Conservation (phyloP, 1,140 invertebrate genomes). For the Trachymyrmex septentrionalis region DNA sequence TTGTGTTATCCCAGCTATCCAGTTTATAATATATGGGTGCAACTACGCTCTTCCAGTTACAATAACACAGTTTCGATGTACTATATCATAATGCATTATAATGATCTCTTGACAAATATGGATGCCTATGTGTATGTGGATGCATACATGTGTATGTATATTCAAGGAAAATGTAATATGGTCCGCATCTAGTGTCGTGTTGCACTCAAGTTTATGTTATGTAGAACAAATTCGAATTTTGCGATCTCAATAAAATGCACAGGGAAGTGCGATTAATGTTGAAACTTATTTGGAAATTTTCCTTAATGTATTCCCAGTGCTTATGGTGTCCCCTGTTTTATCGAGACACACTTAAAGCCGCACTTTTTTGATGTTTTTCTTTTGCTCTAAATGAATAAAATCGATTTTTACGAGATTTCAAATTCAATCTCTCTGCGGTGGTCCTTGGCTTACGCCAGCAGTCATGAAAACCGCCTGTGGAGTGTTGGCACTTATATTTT, state of each 20-base stretch:
- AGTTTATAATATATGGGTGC: slow-evolving; percentile 52
- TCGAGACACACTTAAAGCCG: not conserved
- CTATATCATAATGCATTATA: slow-evolving; percentile 63
- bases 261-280: slow-evolving; percentile 14
- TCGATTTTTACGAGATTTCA: slow-evolving; percentile 31
- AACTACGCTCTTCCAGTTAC: slow-evolving; percentile 48
- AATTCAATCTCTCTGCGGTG: slow-evolving; percentile 13
- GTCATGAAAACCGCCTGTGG: not conserved
- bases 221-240: slow-evolving; percentile 21
- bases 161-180: not conserved
- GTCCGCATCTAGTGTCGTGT: not conserved
- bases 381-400: slow-evolving; percentile 36
- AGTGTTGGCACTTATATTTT: not conserved
- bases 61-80: slow-evolving; percentile 56
- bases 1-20: slow-evolving; percentile 49
- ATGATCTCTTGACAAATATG: slow-evolving; percentile 59
- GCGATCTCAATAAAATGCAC: not conserved
- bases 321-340: not conserved
- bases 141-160: not conserved
- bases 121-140: not conserved
- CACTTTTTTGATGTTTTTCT: not conserved
- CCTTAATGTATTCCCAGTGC: not conserved
- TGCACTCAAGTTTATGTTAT: slow-evolving; percentile 18
- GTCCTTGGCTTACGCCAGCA: not conserved
- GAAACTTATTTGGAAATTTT: slow-evolving; percentile 11